Base-by-base conservation (phyloP, 2,797 vertebrate species). In the Leptoclinus maculatus region DNA sequence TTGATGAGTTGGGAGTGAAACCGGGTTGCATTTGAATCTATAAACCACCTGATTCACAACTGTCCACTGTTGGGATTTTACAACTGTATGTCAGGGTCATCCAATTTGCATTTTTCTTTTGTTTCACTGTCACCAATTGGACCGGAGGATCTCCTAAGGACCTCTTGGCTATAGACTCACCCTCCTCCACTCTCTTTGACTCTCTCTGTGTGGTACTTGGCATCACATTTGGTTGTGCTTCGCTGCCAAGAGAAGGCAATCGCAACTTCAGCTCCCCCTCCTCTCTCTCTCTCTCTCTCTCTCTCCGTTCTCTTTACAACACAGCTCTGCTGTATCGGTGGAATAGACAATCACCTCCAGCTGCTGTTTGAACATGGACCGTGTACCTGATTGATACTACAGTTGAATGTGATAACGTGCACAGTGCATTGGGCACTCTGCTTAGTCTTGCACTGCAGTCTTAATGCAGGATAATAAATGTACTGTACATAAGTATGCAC, bases 191-290 rank as follows among this genome's bases (percentile, higher is more conserved):
- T 72, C 39, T 62, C 70, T 49, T 72, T 70, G 29, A 82, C 66
- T 84, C 62, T 68, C 63, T 84, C 84, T 79, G 74, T 76, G 45
- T 76, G 79, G 32, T 34, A 54, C 51, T 83, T 83, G 83, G 80
- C 80, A 73, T 72, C 53, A 49, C 60, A 51, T 59, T 78, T 56
- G 38, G 59, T 83, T 70, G 38, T 76, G 65, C 49, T 78, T 66
- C 60, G 60, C 70, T 63, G 72, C 82, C 82, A 79, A 73, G 66
- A 65, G 17, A 47, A 71, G 62, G 60, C 66, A 66, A 75, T 65
- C 39, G 19, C 62, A 60, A 29, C 54, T 62, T 66, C 43, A 71
- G 21, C 74, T 29, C 51, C n/a, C 56, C 47, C 36, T 34, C 59
- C 63, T 54, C 71, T 14, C 29, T 45, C 53, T 29, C 41, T 43